phyloP scores from a whole-genome alignment of 2,888 invertebrate genomes.

The Hartigia nigra region DNA sequence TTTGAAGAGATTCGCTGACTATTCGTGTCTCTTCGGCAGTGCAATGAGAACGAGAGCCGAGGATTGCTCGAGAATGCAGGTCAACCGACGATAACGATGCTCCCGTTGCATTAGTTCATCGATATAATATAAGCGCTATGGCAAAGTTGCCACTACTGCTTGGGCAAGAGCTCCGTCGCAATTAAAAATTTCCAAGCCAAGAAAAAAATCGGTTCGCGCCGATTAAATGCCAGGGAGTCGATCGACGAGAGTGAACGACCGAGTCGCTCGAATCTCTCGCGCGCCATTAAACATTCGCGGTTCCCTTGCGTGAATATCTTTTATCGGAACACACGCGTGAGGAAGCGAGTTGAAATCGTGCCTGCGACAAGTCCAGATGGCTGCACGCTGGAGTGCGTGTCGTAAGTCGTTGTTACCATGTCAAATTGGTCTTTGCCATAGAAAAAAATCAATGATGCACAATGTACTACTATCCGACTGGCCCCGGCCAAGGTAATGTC shows the following conservation, averaged over 20 bases:
- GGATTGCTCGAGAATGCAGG: conserved; percentile 1
- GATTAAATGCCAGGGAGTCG: neutral
- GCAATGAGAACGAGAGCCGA: neutral
- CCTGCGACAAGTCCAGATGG: neutral
- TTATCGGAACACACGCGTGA: neutral
- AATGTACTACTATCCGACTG: neutral
- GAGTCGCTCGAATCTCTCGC: neutral
- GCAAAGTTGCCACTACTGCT: neutral
- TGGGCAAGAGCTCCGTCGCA: neutral
- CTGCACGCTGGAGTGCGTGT: neutral
- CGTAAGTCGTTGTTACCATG: neutral
- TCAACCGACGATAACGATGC: neutral
- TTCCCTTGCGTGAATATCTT: neutral
- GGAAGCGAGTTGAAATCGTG: neutral
- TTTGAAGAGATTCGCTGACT: neutral
- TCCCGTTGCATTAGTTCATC: neutral
- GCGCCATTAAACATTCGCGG: neutral
- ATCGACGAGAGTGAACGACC: neutral
- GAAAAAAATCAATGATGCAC: conserved; percentile 6
- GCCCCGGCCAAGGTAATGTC: neutral
- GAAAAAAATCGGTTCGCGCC: neutral
- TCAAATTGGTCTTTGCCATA: neutral
- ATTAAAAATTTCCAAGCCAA: neutral
- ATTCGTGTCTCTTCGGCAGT: neutral
- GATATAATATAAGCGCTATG: neutral